Percentiles rank a stretch among this genome's conserved stretches.
phyloP scores from a whole-genome alignment of 2,797 vertebrate genomes.

The Aselliscus stoliczkanus region DNA sequence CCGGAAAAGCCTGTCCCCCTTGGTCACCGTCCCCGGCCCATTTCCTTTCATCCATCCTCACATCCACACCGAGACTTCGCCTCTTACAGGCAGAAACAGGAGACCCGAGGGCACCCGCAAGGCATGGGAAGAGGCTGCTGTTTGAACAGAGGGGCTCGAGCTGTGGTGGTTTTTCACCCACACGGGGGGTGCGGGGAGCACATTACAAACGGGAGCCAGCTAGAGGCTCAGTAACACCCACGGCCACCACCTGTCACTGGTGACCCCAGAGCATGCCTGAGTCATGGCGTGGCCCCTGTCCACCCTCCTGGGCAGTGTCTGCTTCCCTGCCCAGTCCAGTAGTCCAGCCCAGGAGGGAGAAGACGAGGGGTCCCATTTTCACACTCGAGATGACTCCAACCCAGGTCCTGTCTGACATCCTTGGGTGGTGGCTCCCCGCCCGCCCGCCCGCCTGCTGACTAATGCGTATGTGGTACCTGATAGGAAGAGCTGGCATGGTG shows the following conservation, averaged over 20 bases:
- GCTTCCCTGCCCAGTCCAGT: neutral
- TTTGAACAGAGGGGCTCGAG: neutral
- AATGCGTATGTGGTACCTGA: neutral
- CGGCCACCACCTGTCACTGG: accelerated
- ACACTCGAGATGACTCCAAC: neutral
- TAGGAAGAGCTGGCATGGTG: neutral
- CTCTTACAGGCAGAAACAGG: neutral
- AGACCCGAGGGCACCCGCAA: too few species aligned
- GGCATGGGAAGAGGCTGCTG: neutral
- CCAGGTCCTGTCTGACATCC: neutral
- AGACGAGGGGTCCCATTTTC: neutral
- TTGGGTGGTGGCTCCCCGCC: neutral
- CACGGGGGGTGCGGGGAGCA: neutral
- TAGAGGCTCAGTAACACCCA: neutral
- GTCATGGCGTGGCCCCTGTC: neutral
- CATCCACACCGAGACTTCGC: neutral
- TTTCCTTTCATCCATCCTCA: neutral
- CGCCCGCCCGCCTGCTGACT: neutral
- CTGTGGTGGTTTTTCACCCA: too few species aligned
- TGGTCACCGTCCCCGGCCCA: neutral
- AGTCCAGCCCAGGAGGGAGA: too few species aligned
- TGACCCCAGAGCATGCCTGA: neutral
- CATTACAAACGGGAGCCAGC: neutral
- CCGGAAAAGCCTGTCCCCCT: too few species aligned
- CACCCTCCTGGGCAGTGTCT: accelerated